These are phyloP conservation scores for Drosophila ercepeae DNA, from an alignment of 1,140 invertebrate species.

Conservation along the genomic window DNA sequence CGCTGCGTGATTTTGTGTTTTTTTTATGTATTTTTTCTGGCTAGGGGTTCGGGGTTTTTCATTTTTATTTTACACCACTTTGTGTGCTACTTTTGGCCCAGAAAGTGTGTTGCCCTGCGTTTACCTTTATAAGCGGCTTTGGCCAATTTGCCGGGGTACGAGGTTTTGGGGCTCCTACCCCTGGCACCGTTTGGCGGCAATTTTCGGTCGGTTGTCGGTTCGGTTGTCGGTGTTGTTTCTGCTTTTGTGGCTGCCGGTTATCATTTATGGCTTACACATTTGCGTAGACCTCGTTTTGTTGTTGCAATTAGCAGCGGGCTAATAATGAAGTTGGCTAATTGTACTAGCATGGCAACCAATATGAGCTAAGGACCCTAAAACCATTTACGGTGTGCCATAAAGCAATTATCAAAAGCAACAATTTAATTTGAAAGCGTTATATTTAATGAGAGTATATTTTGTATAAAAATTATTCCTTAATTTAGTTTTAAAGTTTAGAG, in stretches of 20 bases:
- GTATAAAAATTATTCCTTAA: neutral
- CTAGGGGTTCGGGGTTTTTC: constrained; percentile 18
- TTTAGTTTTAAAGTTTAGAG: neutral
- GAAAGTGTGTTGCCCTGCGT: constrained; percentile 70
- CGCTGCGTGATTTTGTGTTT: neutral
- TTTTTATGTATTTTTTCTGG: constrained; percentile 1
- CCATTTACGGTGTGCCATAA: constrained; percentile 44
- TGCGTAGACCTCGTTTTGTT: constrained; percentile 46
- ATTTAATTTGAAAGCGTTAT: too few relatives aligned
- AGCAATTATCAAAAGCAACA: constrained; percentile 33
- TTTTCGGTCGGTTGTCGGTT: constrained; percentile 38
- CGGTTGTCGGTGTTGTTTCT: constrained; percentile 35
- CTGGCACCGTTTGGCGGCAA: constrained; percentile 27
- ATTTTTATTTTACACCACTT: constrained; percentile 46
- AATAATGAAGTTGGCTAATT: constrained; percentile 52
- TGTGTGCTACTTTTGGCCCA: constrained; percentile 72
- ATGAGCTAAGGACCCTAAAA: constrained; percentile 31
- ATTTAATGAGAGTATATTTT: too few relatives aligned
- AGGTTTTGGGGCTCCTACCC: constrained; percentile 4
- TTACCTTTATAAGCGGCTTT: constrained; percentile 82
- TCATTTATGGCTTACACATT: constrained; percentile 82
- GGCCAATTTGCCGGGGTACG: constrained; percentile 63
- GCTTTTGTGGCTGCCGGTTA: constrained; percentile 61
- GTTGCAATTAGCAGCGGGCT: constrained; percentile 43
- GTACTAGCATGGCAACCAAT: constrained; percentile 7